phyloP scores from a whole-genome alignment of 2,888 invertebrate species.

The Heliothis peltigera region DNA sequence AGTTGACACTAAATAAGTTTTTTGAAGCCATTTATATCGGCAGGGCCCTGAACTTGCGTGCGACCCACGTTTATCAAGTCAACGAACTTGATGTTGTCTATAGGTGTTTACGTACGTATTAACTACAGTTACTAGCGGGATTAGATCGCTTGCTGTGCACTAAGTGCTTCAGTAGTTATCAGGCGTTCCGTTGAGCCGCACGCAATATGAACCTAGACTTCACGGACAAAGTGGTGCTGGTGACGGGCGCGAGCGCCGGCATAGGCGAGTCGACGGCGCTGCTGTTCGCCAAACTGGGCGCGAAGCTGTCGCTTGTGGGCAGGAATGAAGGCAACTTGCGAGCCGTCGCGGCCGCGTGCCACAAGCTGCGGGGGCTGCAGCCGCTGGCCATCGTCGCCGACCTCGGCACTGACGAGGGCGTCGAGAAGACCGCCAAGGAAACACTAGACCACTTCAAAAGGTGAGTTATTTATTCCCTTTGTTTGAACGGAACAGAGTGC shows the following conservation, averaged over 20 bases:
- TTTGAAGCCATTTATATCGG: too few species aligned
- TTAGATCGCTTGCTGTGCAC: not conserved
- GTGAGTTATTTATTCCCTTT: not conserved
- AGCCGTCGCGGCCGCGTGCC: too few species aligned
- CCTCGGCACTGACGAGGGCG: constrained; percentile 69
- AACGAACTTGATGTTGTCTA: constrained; percentile 20
- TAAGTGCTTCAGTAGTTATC: constrained; percentile 17
- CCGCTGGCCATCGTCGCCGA: constrained; percentile 68
- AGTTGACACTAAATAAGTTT: too few species aligned
- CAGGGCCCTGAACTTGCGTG: not conserved
- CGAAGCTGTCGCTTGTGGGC: too few species aligned
- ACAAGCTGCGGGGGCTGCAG: constrained; percentile 53
- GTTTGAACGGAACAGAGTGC: not conserved
- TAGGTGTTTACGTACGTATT: not conserved
- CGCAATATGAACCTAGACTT: constrained; percentile 57
- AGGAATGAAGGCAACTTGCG: too few species aligned
- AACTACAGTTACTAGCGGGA: constrained; percentile 6
- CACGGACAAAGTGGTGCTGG: too few species aligned
- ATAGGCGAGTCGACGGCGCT: too few species aligned
- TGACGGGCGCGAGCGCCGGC: too few species aligned
- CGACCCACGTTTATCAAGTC: constrained; percentile 13
- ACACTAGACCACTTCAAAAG: constrained; percentile 67
- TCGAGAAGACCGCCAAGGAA: constrained; percentile 63
- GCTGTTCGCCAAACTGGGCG: too few species aligned
- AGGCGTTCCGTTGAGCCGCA: constrained; percentile 9